These are phyloP conservation scores for Lasius fuliginosus DNA, from an alignment of 2,888 invertebrate species.

Conservation along the genomic window DNA sequence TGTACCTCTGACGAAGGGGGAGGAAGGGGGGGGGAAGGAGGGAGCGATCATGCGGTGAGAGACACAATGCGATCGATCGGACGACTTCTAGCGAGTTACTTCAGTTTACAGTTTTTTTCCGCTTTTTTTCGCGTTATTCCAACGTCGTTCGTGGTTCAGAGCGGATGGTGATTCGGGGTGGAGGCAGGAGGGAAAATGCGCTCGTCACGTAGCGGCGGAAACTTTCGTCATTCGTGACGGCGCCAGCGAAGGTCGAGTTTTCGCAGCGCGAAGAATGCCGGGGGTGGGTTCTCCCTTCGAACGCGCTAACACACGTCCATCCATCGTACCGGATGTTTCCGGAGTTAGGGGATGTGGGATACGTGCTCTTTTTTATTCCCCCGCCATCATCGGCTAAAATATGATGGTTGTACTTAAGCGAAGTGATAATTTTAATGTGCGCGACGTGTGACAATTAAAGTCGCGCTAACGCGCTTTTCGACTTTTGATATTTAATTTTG, in stretches of 20 bases:
- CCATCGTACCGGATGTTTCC: conserved; percentile 38
- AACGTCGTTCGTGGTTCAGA: conserved; percentile 34
- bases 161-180: not conserved
- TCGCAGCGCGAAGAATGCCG: conserved; percentile 24
- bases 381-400: not conserved
- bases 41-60: conserved; percentile 53
- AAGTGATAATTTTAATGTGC: conserved; percentile 5
- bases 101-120: conserved; percentile 55
- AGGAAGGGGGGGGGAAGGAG: not conserved
- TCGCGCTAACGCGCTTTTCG: not conserved
- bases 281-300: conserved; percentile 8
- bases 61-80: conserved; percentile 56
- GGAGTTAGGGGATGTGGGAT: not conserved
- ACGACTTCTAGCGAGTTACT: conserved; percentile 55
- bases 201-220: conserved; percentile 54
- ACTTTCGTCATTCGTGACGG: conserved; percentile 59
- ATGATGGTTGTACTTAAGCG: not conserved
- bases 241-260: conserved; percentile 52
- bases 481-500: conserved; percentile 12
- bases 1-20: conserved; percentile 35
- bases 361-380: not conserved
- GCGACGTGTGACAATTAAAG: not conserved
- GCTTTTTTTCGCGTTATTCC: conserved; percentile 43
- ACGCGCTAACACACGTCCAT: conserved; percentile 42
- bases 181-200: not conserved